phyloP scores from a whole-genome alignment of 1,140 invertebrate genomes.

The Drosophila ohnishii region DNA sequence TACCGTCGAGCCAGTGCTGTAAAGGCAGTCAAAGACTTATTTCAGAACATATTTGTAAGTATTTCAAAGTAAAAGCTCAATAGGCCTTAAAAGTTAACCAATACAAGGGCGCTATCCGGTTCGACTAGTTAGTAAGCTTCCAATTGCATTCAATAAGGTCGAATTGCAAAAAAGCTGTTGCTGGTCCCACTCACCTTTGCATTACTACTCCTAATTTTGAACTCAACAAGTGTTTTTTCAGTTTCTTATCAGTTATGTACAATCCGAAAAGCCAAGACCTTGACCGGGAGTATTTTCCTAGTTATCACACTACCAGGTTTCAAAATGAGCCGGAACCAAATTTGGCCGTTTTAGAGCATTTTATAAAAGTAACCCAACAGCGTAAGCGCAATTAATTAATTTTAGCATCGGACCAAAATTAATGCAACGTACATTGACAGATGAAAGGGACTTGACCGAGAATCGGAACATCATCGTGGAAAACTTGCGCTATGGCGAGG shows the following conservation, averaged over 20 bases:
- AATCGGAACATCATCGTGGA: slow-evolving; percentile 39
- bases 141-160: slow-evolving; percentile 9
- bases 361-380: slow-evolving; percentile 32
- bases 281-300: slow-evolving; percentile 64
- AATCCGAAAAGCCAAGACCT: slow-evolving; percentile 53
- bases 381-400: slow-evolving; percentile 39
- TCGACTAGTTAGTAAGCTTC: slow-evolving; percentile 8
- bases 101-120: slow-evolving; percentile 13
- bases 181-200: background rate
- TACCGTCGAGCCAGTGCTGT: slow-evolving; percentile 3
- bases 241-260: slow-evolving; percentile 48
- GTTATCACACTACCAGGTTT: slow-evolving; percentile 53
- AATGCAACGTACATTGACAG: slow-evolving; percentile 5
- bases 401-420: background rate
- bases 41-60: background rate
- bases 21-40: background rate
- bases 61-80: slow-evolving; percentile 13
- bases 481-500: slow-evolving; percentile 60
- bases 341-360: slow-evolving; percentile 49
- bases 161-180: too few species aligned
- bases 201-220: slow-evolving; percentile 13
- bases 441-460: slow-evolving; percentile 28
- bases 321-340: slow-evolving; percentile 52
- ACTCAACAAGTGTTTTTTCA: background rate
- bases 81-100: slow-evolving; percentile 5